Conservation (phyloP, 2,113 vertebrate genomes). For the Zapornia atra region DNA sequence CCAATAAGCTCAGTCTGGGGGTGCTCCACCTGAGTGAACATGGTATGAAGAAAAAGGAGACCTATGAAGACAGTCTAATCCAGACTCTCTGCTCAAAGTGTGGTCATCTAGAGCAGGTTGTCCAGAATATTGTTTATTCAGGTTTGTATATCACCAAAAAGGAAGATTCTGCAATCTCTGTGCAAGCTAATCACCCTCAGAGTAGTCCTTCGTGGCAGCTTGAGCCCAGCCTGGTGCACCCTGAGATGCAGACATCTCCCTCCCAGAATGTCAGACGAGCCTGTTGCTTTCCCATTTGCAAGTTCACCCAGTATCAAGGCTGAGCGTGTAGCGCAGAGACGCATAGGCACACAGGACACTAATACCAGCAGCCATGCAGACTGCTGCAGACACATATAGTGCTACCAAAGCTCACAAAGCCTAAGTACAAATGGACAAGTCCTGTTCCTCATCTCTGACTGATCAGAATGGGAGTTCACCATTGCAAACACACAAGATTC, state of each 20-base stretch:
- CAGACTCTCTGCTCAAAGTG: background rate
- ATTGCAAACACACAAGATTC: background rate
- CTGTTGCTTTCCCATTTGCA: background rate
- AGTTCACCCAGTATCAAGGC: background rate
- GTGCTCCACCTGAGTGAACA: background rate
- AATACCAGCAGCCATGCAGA: too few species aligned
- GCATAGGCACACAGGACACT: too few species aligned
- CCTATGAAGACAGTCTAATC: background rate
- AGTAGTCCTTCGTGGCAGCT: background rate
- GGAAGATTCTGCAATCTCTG: background rate
- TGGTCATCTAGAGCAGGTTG: background rate
- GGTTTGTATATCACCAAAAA: background rate
- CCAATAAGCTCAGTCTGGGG: background rate
- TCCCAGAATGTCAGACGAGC: background rate
- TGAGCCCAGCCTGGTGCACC: background rate
- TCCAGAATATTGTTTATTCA: background rate
- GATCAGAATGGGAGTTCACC: background rate
- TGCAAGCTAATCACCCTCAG: background rate
- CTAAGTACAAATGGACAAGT: background rate
- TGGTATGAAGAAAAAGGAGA: background rate
- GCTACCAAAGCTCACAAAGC: background rate
- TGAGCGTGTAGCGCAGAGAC: background rate
- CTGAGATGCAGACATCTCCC: background rate
- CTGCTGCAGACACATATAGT: accelerated
- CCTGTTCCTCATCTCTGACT: background rate